Evolutionary conservation across 2,113 vertebrate species (phyloP).

Genomic region (Cheirogaleus medius): DNA sequence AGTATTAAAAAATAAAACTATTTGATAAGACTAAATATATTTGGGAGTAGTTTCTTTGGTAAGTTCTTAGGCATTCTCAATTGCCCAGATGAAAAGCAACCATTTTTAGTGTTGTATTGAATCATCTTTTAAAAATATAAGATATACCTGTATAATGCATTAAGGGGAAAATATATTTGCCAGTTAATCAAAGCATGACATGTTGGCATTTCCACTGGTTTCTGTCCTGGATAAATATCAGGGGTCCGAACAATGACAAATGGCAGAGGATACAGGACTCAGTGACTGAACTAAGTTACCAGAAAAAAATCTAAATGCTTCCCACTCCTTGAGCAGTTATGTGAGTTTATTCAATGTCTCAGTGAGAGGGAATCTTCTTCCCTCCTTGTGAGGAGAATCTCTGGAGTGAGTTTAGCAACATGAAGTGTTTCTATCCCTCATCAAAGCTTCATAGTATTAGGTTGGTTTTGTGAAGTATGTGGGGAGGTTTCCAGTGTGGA

Average conservation of each 20-base stretch:
- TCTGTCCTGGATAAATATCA: not conserved
- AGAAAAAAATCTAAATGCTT: constrained; percentile 34
- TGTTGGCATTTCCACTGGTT: not conserved
- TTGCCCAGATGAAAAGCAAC: not conserved
- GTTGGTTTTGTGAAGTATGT: not conserved
- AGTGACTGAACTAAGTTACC: constrained; percentile 4
- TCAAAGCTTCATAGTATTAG: not conserved
- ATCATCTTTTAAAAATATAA: not conserved
- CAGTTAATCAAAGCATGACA: not conserved
- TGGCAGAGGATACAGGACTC: constrained; percentile 9
- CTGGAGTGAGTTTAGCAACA: not conserved
- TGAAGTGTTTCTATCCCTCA: not conserved
- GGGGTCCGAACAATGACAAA: constrained; percentile 15
- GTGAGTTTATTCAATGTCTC: not conserved
- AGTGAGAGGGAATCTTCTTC: not conserved
- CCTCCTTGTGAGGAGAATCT: not conserved
- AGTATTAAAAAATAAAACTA: constrained; percentile 32
- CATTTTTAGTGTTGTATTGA: not conserved
- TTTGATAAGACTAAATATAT: not conserved
- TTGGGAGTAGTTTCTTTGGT: not conserved
- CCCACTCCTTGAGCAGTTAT: not conserved
- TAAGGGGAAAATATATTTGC: not conserved
- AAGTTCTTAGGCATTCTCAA: not conserved
- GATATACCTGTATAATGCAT: not conserved
- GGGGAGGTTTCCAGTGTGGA: not conserved